Evolutionary conservation across 2,113 vertebrate genomes (phyloP).

Genomic region (Sebastes fasciatus): DNA sequence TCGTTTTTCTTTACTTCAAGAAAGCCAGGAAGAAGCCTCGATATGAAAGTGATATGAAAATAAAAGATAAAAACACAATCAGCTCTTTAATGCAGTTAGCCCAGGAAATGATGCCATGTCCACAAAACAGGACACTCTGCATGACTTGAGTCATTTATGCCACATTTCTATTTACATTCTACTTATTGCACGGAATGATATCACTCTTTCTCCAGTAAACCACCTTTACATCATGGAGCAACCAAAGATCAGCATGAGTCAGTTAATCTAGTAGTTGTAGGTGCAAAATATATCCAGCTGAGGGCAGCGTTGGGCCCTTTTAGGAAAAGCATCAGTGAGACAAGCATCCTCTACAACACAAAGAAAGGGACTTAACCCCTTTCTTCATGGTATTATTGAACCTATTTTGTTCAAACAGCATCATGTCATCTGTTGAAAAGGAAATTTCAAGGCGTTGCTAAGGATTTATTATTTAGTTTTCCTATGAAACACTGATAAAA

Average conservation of each 20-base stretch:
- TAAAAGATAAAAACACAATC: background rate
- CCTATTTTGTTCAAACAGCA: background rate
- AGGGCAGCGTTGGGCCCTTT: constrained; percentile 40
- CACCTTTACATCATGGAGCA: background rate
- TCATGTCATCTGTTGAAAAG: background rate
- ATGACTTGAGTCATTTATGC: background rate
- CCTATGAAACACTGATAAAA: background rate
- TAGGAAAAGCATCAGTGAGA: background rate
- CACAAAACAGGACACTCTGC: background rate
- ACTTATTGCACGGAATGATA: constrained; percentile 1
- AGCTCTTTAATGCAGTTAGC: background rate
- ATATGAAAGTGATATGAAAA: background rate
- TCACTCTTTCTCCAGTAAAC: background rate
- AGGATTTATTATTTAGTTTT: background rate
- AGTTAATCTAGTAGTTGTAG: background rate
- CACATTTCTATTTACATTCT: background rate
- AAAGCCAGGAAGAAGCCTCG: background rate
- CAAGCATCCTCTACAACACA: background rate
- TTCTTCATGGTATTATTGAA: background rate
- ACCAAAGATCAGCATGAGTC: background rate
- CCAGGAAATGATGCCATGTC: background rate
- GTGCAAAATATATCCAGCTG: constrained; percentile 8
- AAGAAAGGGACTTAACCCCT: background rate
- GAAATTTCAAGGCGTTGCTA: background rate
- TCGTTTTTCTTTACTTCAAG: background rate